Conservation (phyloP, 2,797 vertebrate species). For the Phalanger gymnotis region DNA sequence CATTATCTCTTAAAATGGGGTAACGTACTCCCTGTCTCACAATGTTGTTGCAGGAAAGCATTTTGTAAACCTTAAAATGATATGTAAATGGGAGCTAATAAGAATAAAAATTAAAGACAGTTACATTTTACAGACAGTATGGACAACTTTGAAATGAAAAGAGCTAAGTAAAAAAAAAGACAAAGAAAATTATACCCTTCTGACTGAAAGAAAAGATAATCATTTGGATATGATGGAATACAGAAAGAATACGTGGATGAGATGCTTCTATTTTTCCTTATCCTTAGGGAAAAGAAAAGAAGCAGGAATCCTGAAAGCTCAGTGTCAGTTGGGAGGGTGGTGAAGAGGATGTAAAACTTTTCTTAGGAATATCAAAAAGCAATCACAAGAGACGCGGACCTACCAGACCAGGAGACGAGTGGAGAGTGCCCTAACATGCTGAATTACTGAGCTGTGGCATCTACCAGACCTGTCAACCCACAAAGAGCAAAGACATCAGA, state of each 20-base stretch:
- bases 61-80: too few species aligned
- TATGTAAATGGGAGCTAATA: too few species aligned
- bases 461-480: too few species aligned
- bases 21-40: too few species aligned
- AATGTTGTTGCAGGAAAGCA: too few species aligned
- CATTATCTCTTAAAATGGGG: too few species aligned
- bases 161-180: neutral
- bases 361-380: neutral
- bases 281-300: neutral
- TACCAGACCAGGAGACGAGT: too few species aligned
- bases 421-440: too few species aligned
- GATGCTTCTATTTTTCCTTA: neutral
- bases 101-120: neutral
- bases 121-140: neutral
- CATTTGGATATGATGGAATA: neutral
- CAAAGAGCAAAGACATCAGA: too few species aligned
- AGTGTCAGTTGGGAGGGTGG: neutral
- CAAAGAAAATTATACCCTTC: neutral
- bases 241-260: neutral
- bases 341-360: neutral
- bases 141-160: neutral
- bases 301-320: neutral
- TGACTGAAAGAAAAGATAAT: neutral
- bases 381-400: too few species aligned
- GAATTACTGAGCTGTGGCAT: too few species aligned